Conservation (phyloP, 1,140 invertebrate genomes). For the Hestina assimilis region DNA sequence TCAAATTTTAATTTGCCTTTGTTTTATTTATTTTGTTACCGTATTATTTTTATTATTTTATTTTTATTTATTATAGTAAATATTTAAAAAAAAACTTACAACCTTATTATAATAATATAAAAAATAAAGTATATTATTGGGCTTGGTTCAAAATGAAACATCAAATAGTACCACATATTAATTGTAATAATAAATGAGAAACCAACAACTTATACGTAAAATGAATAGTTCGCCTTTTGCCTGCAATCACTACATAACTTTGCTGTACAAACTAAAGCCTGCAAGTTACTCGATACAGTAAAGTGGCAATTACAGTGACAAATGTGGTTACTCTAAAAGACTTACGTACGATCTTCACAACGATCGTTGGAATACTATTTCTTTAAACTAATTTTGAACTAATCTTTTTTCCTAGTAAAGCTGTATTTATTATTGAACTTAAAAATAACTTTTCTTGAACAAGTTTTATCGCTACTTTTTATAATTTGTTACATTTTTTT, state of each 20-base stretch:
- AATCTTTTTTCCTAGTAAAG: background rate
- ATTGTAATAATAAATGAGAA: no score
- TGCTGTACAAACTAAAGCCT: conserved; percentile 25
- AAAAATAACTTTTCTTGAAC: background rate
- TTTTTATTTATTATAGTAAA: background rate
- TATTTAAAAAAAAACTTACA: background rate
- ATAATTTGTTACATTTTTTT: no score
- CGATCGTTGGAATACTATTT: conserved; percentile 2
- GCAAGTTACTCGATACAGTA: conserved; percentile 35
- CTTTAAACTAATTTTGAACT: conserved; percentile 7
- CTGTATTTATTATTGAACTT: background rate
- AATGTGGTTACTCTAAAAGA: conserved; percentile 34
- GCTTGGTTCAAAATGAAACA: no score
- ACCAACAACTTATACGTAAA: background rate
- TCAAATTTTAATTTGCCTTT: conserved; percentile 68
- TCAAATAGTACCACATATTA: no score
- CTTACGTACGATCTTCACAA: conserved; percentile 9
- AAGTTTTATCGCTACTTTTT: no score
- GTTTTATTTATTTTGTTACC: conserved; percentile 49
- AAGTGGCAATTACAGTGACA: conserved; percentile 40
- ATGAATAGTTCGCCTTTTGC: background rate
- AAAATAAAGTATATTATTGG: no score
- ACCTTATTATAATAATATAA: no score
- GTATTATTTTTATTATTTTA: conserved; percentile 5
- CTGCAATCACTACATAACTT: conserved; percentile 3